phyloP scores from a whole-genome alignment of 2,888 invertebrate species.

The Osedax frankpressi region DNA sequence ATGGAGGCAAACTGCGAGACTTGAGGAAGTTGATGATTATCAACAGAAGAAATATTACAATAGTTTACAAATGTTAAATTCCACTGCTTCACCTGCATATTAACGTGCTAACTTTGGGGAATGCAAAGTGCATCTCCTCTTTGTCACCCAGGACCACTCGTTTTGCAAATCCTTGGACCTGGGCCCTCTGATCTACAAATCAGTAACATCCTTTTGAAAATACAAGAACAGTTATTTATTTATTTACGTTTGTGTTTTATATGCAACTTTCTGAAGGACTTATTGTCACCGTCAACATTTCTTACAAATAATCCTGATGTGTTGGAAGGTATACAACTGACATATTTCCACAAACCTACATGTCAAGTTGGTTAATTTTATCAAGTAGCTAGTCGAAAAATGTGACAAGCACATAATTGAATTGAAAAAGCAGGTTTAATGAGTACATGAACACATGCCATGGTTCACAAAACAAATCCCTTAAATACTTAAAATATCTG shows the following conservation, averaged over 20 bases:
- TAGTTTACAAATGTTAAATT: background rate
- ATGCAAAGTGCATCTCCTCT: background rate
- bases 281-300: background rate
- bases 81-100: background rate
- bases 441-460: background rate
- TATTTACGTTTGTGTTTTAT: background rate
- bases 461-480: background rate
- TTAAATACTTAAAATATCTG: conserved; percentile 4
- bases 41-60: background rate
- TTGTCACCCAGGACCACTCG: background rate
- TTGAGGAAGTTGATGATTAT: background rate
- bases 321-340: background rate
- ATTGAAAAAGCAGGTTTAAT: background rate
- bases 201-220: background rate
- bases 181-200: background rate
- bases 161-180: background rate
- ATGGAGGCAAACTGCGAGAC: background rate
- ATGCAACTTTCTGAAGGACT: background rate
- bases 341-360: background rate
- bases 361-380: background rate
- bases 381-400: background rate
- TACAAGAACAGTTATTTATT: background rate
- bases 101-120: background rate
- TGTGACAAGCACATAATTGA: background rate
- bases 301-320: background rate